Evolutionary conservation across 2,797 vertebrate genomes (phyloP).

Genomic region (Myotis myotis): DNA sequence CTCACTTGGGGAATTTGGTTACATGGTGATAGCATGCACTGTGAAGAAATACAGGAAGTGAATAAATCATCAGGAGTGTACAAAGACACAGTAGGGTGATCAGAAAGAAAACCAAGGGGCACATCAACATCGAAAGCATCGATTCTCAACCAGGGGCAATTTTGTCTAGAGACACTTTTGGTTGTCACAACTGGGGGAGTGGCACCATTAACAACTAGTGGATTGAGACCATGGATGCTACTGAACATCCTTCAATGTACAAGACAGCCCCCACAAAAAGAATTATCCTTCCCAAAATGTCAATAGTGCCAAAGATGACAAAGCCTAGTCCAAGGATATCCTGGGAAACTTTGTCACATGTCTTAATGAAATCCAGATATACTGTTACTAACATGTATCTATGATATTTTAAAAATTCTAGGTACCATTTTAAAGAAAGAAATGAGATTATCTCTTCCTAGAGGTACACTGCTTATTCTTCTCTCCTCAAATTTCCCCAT

Average conservation of each 20-base stretch:
- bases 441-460: conserved; percentile 9
- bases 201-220: neutral
- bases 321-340: neutral
- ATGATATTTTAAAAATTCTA: neutral
- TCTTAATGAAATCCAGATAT: conserved; percentile 2
- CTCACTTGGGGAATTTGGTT: neutral
- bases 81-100: neutral
- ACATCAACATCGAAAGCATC: neutral
- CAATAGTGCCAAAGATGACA: neutral
- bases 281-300: neutral
- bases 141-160: neutral
- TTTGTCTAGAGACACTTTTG: neutral
- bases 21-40: neutral
- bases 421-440: conserved; percentile 4
- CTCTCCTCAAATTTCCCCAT: neutral
- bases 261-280: neutral
- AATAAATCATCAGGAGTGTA: neutral
- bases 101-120: neutral
- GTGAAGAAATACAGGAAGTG: neutral
- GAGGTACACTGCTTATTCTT: neutral
- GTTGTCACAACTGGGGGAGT: neutral
- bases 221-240: neutral
- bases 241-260: neutral
- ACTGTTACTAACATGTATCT: neutral
- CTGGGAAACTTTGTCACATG: neutral